Evolutionary conservation across 2,888 invertebrate species (phyloP), one percentile per base, ranked within the genome.

Genomic region (Chaetogeoica ovagalla): DNA sequence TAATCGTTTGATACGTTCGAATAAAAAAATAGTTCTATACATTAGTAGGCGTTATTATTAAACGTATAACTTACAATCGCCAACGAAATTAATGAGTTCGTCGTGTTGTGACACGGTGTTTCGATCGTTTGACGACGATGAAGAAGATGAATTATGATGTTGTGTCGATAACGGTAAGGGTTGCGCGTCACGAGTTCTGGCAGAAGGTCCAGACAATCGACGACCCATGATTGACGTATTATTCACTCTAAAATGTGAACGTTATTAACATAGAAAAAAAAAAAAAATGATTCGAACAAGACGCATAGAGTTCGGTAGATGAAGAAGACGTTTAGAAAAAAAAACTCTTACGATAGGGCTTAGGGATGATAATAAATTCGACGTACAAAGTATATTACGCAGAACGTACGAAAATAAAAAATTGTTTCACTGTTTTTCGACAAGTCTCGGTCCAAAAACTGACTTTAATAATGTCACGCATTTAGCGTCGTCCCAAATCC

Each of bases 131-230:
- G 70, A 39, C 1, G 23, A 15, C n/a, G 70, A 30, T 4, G 30
- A 43, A 55, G 77, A 19, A 15, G 70, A 43, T 55, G 77, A 79
- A 70, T 79, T 79, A 55, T 79, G 77, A 55, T 79, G 77, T 63
- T 70, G 70, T 19, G 52, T 69, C 13, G 70, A 13, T 55, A 70
- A 43, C 8, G 77, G 77, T 39, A 70, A 8, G 2, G 77, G 43
- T 71, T 79, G 77, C 52, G 77, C n/a, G 62, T 79, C 77, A 43
- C 77, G 77, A 63, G 77, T 62, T 71, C 77, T 79, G 39, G 77
- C 52, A 19, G 77, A 77, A 48, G 77, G 37, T 62, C 70, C 70
- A 39, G 77, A 37, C 39, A 70, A 57, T 55, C 70, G 77, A 63
- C 77, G 77, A 0, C 77, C 77, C 77, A 79, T 79, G 39, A 55